A percentile compares a stretch with the other conserved stretches of the same genome.
Conservation (phyloP, 2,888 invertebrate genomes). For the Axea sp. region DNA sequence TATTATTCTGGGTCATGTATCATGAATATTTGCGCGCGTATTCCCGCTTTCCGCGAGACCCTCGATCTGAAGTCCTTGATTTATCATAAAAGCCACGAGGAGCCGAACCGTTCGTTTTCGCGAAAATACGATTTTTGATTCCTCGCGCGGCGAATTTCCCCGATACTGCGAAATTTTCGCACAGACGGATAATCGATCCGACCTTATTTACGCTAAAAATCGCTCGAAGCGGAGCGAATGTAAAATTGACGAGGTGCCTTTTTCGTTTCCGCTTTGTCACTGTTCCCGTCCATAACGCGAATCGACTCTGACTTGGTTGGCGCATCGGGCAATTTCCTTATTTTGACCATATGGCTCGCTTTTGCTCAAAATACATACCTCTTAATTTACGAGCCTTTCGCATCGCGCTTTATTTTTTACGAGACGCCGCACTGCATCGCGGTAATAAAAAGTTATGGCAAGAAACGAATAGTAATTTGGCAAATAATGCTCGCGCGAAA, state of each 20-base stretch:
- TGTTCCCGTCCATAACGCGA: conserved; percentile 1
- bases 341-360: no score
- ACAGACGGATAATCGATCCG: conserved; percentile 38
- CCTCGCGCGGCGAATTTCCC: conserved; percentile 1
- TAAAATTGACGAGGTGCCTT: conserved; percentile 30
- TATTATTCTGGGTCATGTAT: conserved; percentile 48
- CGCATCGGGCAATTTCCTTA: no score
- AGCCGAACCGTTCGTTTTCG: conserved; percentile 14
- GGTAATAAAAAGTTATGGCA: conserved; percentile 33
- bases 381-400: conserved; percentile 13
- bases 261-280: conserved; percentile 1
- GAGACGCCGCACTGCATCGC: conserved; percentile 21
- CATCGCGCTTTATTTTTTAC: no score
- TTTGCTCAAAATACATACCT: no score
- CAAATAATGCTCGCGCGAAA: conserved; percentile 30
- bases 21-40: conserved; percentile 40
- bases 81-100: conserved; percentile 51
- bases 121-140: conserved; percentile 44
- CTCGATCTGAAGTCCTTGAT: conserved; percentile 51
- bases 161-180: conserved; percentile 26
- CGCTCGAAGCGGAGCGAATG: conserved; percentile 18
- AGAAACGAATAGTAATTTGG: conserved; percentile 32
- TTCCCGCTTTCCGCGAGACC: conserved; percentile 43
- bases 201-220: conserved; percentile 47
- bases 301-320: no score